Evolutionary conservation across 2,888 invertebrate genomes (phyloP).

Genomic region (Lasioglossum oenotherae): DNA sequence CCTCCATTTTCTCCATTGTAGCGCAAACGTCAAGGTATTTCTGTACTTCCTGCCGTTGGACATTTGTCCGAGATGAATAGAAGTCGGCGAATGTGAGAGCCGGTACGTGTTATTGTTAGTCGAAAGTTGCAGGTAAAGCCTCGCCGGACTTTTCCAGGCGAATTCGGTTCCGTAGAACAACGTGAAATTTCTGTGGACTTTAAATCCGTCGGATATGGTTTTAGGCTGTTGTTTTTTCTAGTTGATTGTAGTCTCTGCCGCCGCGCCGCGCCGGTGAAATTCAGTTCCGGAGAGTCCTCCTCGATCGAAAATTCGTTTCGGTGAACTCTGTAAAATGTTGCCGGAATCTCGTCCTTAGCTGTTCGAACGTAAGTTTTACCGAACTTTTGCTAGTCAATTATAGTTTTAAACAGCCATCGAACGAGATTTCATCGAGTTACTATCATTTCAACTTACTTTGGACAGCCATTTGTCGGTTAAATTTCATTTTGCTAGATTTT

Average conservation of each 20-base stretch:
- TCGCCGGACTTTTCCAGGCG: not conserved
- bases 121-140: not conserved
- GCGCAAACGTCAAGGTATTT: constrained; percentile 4
- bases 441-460: too few species aligned
- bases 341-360: not conserved
- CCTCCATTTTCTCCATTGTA: not conserved
- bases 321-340: not conserved
- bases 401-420: not conserved
- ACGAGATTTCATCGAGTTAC: not conserved
- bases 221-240: not conserved
- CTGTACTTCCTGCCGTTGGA: constrained; percentile 1
- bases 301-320: not conserved
- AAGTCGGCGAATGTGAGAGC: not conserved
- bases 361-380: too few species aligned
- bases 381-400: not conserved
- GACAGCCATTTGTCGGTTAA: not conserved
- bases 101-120: not conserved
- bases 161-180: not conserved
- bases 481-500: not conserved
- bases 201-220: not conserved
- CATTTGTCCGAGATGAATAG: not conserved
- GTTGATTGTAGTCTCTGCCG: not conserved
- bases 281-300: not conserved
- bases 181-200: not conserved
- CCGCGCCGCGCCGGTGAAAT: too few species aligned